Conservation (phyloP, 2,113 vertebrate genomes). For the Pipra filicauda region DNA sequence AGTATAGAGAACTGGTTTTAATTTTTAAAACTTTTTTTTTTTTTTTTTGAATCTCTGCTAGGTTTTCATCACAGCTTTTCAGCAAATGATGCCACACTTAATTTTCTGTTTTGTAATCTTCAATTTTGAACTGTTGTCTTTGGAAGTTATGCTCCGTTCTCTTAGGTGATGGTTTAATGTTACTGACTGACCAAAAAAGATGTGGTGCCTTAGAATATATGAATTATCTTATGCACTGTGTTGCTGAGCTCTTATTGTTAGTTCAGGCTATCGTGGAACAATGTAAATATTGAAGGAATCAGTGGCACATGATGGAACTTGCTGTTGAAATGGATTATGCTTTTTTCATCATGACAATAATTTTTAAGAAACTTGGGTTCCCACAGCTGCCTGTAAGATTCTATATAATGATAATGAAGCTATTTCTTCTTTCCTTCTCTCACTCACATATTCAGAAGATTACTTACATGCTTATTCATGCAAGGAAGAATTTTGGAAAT, state of each 20-base stretch:
- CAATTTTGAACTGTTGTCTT: background rate
- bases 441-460: background rate
- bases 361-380: background rate
- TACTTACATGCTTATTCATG: background rate
- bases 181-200: background rate
- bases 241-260: background rate
- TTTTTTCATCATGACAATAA: background rate
- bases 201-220: background rate
- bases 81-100: background rate
- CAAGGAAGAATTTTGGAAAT: background rate
- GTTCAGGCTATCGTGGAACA: background rate
- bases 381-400: background rate
- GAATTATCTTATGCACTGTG: background rate
- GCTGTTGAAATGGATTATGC: background rate
- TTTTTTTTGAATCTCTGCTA: background rate
- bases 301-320: background rate
- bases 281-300: background rate
- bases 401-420: background rate
- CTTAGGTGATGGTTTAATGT: background rate
- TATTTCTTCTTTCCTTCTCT: background rate
- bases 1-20: background rate
- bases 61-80: background rate
- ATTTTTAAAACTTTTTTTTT: background rate
- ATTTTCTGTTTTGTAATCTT: background rate
- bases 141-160: background rate